Evolutionary conservation across 2,888 invertebrate genomes (phyloP).

Genomic region (Seira musarum): DNA sequence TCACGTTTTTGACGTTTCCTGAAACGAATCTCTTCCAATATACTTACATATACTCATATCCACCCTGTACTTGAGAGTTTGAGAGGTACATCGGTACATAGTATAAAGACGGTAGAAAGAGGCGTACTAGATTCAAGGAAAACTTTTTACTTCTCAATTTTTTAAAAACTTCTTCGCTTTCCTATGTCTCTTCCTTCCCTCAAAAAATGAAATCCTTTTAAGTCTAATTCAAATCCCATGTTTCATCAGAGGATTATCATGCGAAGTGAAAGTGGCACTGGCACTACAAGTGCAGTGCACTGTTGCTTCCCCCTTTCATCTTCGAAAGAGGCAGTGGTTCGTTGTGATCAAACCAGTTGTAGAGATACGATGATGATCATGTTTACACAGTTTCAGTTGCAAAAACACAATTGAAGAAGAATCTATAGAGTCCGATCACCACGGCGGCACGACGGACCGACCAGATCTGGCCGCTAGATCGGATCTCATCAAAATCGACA

Average conservation of each 20-base stretch:
- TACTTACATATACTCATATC: background rate
- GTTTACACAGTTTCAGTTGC: background rate
- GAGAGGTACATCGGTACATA: no score
- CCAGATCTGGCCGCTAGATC: no score
- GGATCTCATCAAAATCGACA: background rate
- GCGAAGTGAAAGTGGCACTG: background rate
- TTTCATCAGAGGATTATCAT: slow-evolving; percentile 1
- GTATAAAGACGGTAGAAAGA: no score
- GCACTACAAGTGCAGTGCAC: background rate
- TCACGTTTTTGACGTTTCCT: no score
- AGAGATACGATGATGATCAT: slow-evolving; percentile 9
- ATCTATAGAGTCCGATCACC: background rate
- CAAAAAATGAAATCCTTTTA: slow-evolving; percentile 27
- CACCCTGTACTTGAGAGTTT: background rate
- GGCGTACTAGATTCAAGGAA: background rate
- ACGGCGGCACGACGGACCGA: no score
- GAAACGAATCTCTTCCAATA: no score
- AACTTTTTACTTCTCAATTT: background rate
- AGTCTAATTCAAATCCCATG: slow-evolving; percentile 27
- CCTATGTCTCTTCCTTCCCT: background rate
- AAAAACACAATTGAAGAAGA: no score
- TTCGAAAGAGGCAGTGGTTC: slow-evolving; percentile 1
- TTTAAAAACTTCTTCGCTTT: background rate
- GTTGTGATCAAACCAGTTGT: background rate
- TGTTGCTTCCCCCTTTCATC: background rate